Evolutionary conservation across 2,113 vertebrate genomes (phyloP), one percentile per base, ranked within the genome.

Genomic region (Gobiocypris rarus): DNA sequence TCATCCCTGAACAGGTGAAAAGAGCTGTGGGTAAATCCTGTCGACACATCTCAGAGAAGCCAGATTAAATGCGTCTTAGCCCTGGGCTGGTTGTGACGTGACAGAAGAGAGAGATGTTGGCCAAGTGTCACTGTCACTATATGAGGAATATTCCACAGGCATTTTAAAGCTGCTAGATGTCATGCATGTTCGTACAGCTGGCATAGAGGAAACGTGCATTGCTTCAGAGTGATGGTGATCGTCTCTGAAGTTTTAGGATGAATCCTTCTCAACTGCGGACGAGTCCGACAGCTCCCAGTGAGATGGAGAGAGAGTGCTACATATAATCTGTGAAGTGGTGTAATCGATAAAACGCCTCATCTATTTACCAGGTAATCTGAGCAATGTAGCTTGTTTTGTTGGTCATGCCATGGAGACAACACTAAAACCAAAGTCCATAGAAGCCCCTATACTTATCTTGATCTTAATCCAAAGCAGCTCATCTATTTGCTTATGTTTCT

Each of bases 401-500:
- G 73, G 76, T 19, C 41, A 14, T 48, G 41, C 41, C n/a, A 73
- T 3, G 22, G 69, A 45, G 69, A 45, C 69, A 48, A 73, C 69
- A 73, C 26, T 73, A 73, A 73, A 73, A 45, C n/a, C 69, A 26
- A 73, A 73, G 41, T 24, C 41, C 41, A 73, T 8, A 24, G 34
- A 61, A 43, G 13, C 56, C 34, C 14, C 34, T n/a, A 8, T 77
- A 41, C 61, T 50, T 48, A 38, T 34, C 17, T 52, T 81, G 59
- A 81, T 52, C 24, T 10, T 52, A 65, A 52, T 81, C 43, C 78
- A 81, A 67, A 81, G 22, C 26, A 48, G 50, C 17, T 67, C 34
- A 45, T 67, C 61, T 81, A 10, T 50, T 45, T 81, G 61, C 61
- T 81, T 34, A 81, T 67, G 78, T 81, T 34, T 81, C 59, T 34